Percentiles rank a stretch among this genome's conserved stretches.
phyloP scores from a whole-genome alignment of 1,140 invertebrate species.

The Bombus breviceps region DNA sequence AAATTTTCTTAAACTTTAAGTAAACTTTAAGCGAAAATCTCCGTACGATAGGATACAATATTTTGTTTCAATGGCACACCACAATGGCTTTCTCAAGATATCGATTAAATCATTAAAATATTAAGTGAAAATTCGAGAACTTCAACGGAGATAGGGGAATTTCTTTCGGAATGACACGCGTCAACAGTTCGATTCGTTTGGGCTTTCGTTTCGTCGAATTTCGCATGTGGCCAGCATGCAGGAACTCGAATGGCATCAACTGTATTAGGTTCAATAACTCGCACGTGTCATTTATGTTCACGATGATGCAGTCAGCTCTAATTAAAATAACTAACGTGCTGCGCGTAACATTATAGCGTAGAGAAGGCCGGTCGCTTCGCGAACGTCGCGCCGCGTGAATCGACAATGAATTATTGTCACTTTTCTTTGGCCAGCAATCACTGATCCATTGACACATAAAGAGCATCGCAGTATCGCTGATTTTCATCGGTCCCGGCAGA shows the following conservation, averaged over 20 bases:
- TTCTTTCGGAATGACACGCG: not conserved
- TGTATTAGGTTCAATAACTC: constrained; percentile 45
- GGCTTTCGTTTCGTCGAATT: not conserved
- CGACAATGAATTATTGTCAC: constrained; percentile 39
- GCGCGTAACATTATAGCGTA: not conserved
- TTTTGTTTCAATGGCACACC: no score
- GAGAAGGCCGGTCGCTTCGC: constrained; percentile 16
- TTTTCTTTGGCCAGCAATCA: constrained; percentile 18
- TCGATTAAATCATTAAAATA: no score
- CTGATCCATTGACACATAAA: constrained; percentile 18
- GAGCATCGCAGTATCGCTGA: not conserved
- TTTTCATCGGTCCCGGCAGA: not conserved
- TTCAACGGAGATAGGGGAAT: not conserved
- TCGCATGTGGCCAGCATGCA: not conserved
- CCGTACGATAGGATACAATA: no score
- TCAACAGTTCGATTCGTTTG: not conserved
- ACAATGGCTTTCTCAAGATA: no score
- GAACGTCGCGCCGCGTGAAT: constrained; percentile 10
- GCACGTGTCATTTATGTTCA: constrained; percentile 21
- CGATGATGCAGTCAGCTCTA: constrained; percentile 17
- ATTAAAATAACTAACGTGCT: constrained; percentile 49
- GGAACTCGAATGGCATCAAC: not conserved
- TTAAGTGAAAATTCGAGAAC: no score
- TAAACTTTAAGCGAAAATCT: no score
- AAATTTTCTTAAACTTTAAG: no score